A percentile compares a stretch with the other conserved stretches of the same genome.
Conservation (phyloP, 2,797 vertebrate species). For the Lerista edwardsae region DNA sequence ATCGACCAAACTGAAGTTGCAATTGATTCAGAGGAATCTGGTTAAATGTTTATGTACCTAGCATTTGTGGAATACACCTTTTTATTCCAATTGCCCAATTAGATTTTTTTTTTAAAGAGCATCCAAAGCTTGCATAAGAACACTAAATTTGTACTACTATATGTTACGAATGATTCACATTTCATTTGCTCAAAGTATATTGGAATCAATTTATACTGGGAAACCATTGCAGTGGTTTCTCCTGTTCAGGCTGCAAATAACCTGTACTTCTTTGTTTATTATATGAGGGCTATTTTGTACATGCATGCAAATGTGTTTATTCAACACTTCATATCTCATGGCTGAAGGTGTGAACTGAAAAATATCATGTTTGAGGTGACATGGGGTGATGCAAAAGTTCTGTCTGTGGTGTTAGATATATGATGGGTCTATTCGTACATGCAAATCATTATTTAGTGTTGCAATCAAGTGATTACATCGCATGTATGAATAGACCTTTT, state of each 20-base stretch:
- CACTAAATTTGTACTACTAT: conserved; percentile 48
- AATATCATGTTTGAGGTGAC: background rate
- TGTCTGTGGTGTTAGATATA: background rate
- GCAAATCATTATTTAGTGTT: background rate
- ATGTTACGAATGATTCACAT: conserved; percentile 28
- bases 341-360: conserved; percentile 2
- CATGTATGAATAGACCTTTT: background rate
- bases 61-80: conserved; percentile 27
- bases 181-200: conserved; percentile 47
- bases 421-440: background rate
- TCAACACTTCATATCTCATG: conserved; percentile 14
- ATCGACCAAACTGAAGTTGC: conserved; percentile 1
- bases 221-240: conserved; percentile 42
- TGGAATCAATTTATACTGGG: conserved; percentile 72
- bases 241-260: conserved; percentile 30
- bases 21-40: background rate
- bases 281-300: background rate
- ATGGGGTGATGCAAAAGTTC: background rate
- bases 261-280: conserved; percentile 16
- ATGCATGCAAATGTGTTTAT: background rate
- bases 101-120: conserved; percentile 43
- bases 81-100: conserved; percentile 38
- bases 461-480: background rate
- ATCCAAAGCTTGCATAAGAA: conserved; percentile 45
- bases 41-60: conserved; percentile 26